Evolutionary conservation across 1,140 invertebrate genomes (phyloP).

Genomic region (Teleopsis dalmanni): DNA sequence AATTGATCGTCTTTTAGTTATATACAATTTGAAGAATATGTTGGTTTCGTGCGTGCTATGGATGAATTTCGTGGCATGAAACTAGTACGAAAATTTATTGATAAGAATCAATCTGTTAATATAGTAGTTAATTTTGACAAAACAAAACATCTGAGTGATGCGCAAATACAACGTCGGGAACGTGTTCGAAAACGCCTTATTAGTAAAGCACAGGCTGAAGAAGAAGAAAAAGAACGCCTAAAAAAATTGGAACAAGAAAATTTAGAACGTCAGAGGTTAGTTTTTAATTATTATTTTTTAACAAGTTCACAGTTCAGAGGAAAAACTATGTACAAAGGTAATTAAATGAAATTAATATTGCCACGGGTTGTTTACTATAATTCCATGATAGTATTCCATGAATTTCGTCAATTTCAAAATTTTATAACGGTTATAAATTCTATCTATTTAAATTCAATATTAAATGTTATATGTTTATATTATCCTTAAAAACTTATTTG

Average conservation of each 20-base stretch:
- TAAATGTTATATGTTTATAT: too few relatives aligned
- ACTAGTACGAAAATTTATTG: constrained; percentile 67
- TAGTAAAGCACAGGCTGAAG: constrained; percentile 64
- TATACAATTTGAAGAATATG: constrained; percentile 90
- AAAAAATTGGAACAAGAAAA: constrained; percentile 50
- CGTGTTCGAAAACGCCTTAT: constrained; percentile 78
- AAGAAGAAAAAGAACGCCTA: constrained; percentile 59
- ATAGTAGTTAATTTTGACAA: constrained; percentile 86
- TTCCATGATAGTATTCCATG: too few relatives aligned
- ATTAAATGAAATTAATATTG: too few relatives aligned
- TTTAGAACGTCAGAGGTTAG: constrained; percentile 57
- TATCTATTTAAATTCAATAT: too few relatives aligned
- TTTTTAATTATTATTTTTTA: neutral
- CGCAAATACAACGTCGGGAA: constrained; percentile 68
- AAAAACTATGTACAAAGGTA: too few relatives aligned
- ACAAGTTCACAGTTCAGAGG: neutral
- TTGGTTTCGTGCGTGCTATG: constrained; percentile 91
- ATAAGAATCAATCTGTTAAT: constrained; percentile 58
- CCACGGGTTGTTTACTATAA: too few relatives aligned
- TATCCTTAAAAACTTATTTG: too few relatives aligned
- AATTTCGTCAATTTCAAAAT: too few relatives aligned
- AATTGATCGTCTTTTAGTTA: constrained; percentile 58
- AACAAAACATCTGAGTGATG: constrained; percentile 88
- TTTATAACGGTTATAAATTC: too few relatives aligned
- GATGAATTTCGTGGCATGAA: constrained; percentile 84